phyloP scores from a whole-genome alignment of 1,140 invertebrate species.

The Acromyrmex charruanus region DNA sequence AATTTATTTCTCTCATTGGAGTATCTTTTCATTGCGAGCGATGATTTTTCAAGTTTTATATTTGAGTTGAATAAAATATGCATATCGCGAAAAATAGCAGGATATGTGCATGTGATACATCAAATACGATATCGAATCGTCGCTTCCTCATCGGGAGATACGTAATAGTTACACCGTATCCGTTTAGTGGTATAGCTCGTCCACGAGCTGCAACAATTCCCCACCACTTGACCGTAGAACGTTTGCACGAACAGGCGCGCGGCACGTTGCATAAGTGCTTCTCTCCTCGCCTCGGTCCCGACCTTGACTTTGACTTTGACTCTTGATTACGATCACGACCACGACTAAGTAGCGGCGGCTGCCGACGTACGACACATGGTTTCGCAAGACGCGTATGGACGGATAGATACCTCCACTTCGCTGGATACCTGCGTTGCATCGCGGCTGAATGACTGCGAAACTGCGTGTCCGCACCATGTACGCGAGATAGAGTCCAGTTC shows the following conservation, averaged over 20 bases:
- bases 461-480: background rate
- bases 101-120: background rate
- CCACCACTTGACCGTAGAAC: constrained; percentile 43
- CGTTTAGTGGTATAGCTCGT: constrained; percentile 58
- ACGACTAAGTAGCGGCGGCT: constrained; percentile 67
- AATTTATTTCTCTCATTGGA: background rate
- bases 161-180: constrained; percentile 70
- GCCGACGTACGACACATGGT: constrained; percentile 72
- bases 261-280: constrained; percentile 81
- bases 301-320: constrained; percentile 85
- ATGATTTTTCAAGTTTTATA: too few relatives aligned
- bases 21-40: background rate
- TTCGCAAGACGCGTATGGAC: constrained; percentile 72
- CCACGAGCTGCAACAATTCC: constrained; percentile 56
- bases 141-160: constrained; percentile 48
- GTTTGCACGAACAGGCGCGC: constrained; percentile 53
- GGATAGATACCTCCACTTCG: constrained; percentile 28
- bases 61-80: background rate
- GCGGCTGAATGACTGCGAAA: constrained; percentile 7
- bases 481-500: constrained; percentile 39
- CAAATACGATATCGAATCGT: background rate
- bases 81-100: background rate
- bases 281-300: constrained; percentile 77
- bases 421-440: constrained; percentile 22
- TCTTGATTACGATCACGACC: constrained; percentile 80